These are phyloP conservation scores for Chaetodon auriga DNA, from an alignment of 2,113 vertebrate species.

Conservation along the genomic window DNA sequence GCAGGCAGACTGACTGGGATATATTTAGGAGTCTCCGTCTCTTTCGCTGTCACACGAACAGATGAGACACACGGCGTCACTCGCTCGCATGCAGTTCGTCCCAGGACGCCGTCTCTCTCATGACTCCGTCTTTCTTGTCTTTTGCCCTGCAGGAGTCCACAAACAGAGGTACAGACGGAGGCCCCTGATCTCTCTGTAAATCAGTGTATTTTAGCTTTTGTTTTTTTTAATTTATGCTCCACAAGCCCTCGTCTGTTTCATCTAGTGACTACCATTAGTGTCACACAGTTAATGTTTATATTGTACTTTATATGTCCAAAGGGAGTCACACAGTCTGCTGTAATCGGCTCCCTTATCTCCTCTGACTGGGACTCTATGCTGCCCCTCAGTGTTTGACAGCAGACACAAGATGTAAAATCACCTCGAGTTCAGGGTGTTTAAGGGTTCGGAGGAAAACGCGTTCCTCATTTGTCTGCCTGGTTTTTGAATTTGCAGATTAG, in stretches of 20 bases:
- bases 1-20: slow-evolving; percentile 24
- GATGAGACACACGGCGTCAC: slow-evolving; percentile 82
- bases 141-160: slow-evolving; percentile 2
- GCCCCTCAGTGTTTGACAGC: neutral
- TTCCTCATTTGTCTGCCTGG: too few species aligned
- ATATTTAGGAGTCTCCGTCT: slow-evolving; percentile 52
- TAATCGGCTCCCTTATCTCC: neutral
- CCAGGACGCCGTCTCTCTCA: neutral
- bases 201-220: neutral
- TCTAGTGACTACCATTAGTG: neutral
- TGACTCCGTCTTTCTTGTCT: slow-evolving; percentile 3
- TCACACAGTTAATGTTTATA: neutral
- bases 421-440: neutral
- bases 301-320: neutral
- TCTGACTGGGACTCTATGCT: neutral
- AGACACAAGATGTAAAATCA: neutral
- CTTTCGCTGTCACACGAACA: neutral
- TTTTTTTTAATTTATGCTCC: neutral
- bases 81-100: slow-evolving; percentile 2
- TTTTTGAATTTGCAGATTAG: neutral
- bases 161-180: neutral
- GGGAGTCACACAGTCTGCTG: neutral
- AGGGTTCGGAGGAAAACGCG: neutral
- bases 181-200: neutral
- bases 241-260: neutral